Conservation (phyloP, 2,113 vertebrate species). For the Megaceryle torquata region DNA sequence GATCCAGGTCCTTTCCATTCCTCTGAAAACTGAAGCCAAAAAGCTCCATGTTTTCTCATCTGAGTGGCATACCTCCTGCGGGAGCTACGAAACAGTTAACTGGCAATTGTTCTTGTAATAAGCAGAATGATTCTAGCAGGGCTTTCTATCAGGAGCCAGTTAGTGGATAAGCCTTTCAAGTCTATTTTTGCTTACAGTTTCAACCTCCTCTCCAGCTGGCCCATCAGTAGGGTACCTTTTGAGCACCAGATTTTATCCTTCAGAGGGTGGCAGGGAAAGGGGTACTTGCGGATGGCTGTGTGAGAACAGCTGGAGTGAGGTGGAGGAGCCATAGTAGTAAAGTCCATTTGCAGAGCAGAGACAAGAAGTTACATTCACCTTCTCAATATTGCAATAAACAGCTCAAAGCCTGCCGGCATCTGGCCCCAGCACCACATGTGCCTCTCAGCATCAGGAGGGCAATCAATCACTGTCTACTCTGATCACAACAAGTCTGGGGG, state of each 20-base stretch:
- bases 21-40: neutral
- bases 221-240: neutral
- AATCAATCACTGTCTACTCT: conserved; percentile 62
- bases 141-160: neutral
- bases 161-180: neutral
- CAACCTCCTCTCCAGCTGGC: neutral
- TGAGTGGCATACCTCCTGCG: neutral
- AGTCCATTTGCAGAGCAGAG: neutral
- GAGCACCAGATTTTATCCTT: neutral
- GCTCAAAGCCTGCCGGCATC: neutral
- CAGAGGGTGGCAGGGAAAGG: neutral
- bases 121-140: neutral
- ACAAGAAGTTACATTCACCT: neutral
- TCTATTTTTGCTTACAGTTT: conserved; percentile 11
- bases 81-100: conserved; percentile 3
- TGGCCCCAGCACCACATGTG: neutral
- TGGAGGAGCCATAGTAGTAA: neutral
- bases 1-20: neutral
- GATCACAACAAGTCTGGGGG: neutral
- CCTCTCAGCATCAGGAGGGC: neutral
- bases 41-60: neutral
- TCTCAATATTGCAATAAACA: neutral
- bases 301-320: neutral
- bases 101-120: neutral
- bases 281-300: neutral